Base-by-base conservation (phyloP, 2,113 vertebrate species). In the Gopherus flavomarginatus region DNA sequence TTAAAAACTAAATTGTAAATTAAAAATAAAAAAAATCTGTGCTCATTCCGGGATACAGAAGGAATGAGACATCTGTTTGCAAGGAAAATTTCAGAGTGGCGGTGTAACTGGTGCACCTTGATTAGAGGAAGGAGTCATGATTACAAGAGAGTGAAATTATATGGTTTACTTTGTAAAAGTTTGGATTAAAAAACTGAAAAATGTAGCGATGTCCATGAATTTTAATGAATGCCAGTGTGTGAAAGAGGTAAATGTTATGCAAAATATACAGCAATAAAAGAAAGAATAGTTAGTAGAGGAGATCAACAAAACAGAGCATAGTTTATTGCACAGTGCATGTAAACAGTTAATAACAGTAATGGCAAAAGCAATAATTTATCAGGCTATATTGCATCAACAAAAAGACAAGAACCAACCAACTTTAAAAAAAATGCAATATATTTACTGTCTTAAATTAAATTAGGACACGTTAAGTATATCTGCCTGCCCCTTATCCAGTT, bases 281-380 rank as follows among this genome's bases (percentile, higher is more conserved):
- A 72, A 53, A 83, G 92, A 94, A 42, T 0, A 10, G 0, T 35
- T 93, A 27, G 84, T 85, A 88, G 0, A 86, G 93, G 0, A 86
- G 93, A 57, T 0, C 1, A 0, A 26, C 53, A 38, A 1, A 83
- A 0, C 12, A 1, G 0, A 85, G 1, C 11, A 2, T 56, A 1
- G 27, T 86, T 88, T 92, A 69, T 35, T 78, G 19, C 13, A 24
- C 1, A 80, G 6, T 11, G 11, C 3, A 44, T 47, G 81, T 2
- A 44, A 91, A 35, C 27, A 62, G n/a, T 16, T 88, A 52, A 87
- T 80, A 90, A 42, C 19, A n/a, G 22, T 84, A 84, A 24, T 5
- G 6, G 47, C 19, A 53, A 83, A 57, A 75, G 7, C 24, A 47
- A 6, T 56, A 31, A 84, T 13, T 21, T 5, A 80, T 79, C 22